These are phyloP conservation scores for Corythaixoides concolor DNA, from an alignment of 2,113 vertebrate species.

Conservation along the genomic window DNA sequence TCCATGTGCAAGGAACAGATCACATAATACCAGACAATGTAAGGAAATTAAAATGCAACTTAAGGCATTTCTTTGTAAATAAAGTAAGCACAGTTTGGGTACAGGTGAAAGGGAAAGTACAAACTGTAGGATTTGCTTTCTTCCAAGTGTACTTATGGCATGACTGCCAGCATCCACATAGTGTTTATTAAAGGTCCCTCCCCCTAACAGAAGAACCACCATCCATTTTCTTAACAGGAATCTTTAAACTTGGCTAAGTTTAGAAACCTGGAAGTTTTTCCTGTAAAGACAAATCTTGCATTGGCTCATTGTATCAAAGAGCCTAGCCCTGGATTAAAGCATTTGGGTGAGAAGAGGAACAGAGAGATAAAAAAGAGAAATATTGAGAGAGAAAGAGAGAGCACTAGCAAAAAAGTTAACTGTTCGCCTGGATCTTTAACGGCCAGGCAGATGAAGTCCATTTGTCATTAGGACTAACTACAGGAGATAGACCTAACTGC, in stretches of 20 bases:
- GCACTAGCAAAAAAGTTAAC: neutral
- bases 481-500: neutral
- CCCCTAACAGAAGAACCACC: neutral
- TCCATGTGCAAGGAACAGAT: neutral
- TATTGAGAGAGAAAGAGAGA: neutral
- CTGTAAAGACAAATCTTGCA: neutral
- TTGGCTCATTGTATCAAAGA: neutral
- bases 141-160: neutral
- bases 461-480: neutral
- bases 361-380: neutral
- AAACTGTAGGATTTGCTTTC: neutral
- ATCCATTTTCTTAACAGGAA: neutral
- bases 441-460: neutral
- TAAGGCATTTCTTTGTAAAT: neutral
- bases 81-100: neutral
- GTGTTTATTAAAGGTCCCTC: neutral
- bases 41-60: neutral
- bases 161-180: rapidly evolving
- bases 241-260: neutral
- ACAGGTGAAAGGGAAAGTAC: neutral
- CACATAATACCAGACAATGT: rapidly evolving
- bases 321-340: neutral
- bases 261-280: neutral
- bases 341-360: neutral
- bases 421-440: neutral